phyloP scores from a whole-genome alignment of 2,888 invertebrate species.

The Tribolium freemani region DNA sequence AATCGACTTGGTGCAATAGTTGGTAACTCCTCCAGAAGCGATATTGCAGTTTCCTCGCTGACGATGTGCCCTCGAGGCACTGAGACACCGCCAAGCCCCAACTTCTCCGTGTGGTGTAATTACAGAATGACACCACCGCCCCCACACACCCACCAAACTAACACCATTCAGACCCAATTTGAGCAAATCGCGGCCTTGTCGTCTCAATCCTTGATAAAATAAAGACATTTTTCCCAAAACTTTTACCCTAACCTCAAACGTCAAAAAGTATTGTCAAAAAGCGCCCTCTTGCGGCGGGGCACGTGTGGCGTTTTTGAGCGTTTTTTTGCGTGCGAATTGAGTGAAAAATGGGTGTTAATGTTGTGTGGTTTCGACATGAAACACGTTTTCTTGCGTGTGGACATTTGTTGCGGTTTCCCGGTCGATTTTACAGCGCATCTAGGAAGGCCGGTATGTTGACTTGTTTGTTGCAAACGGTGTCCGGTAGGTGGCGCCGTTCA shows the following conservation, averaged over 20 bases:
- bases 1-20: constrained; percentile 68
- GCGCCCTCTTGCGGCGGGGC: background rate
- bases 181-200: constrained; percentile 24
- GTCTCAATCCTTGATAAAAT: constrained; percentile 39
- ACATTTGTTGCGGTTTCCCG: background rate
- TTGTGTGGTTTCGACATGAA: background rate
- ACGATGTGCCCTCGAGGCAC: constrained; percentile 66
- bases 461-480: background rate
- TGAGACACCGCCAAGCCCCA: constrained; percentile 65
- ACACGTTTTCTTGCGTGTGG: background rate
- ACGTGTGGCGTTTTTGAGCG: background rate
- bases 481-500: background rate
- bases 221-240: constrained; percentile 46
- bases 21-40: constrained; percentile 63
- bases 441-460: constrained; percentile 21
- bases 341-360: background rate
- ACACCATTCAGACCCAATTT: constrained; percentile 14
- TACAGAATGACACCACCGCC: constrained; percentile 1
- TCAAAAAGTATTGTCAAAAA: background rate
- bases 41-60: constrained; percentile 66
- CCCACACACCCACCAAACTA: background rate
- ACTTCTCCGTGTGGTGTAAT: constrained; percentile 8
- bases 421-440: background rate
- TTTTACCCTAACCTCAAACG: background rate
- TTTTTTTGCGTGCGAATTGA: background rate